phyloP scores from a whole-genome alignment of 2,113 vertebrate species.

The Takifugu bimaculatus region DNA sequence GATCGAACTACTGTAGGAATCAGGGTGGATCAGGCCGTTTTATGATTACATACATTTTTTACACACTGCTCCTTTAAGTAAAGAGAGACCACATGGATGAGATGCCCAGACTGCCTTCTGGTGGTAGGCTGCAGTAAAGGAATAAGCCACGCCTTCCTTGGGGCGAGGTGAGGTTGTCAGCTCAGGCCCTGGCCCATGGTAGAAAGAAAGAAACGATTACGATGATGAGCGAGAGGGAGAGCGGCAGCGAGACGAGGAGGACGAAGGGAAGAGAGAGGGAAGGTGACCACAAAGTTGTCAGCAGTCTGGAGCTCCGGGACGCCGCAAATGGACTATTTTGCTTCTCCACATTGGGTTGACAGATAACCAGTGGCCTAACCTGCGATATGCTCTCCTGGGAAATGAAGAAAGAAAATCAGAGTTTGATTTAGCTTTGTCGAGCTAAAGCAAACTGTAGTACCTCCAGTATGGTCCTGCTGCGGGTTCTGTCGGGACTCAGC shows the following conservation, averaged over 20 bases:
- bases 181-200: slow-evolving; percentile 60
- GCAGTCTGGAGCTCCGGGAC: slow-evolving; percentile 27
- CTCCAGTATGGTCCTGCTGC: slow-evolving; percentile 74
- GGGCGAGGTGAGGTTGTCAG: background rate
- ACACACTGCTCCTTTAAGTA: no score
- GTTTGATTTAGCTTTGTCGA: no score
- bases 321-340: slow-evolving; percentile 11
- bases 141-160: no score
- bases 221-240: slow-evolving; percentile 68
- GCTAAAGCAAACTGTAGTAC: slow-evolving; percentile 29
- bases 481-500: slow-evolving; percentile 70
- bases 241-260: slow-evolving; percentile 65
- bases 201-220: slow-evolving; percentile 66
- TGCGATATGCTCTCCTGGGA: slow-evolving; percentile 77
- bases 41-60: no score
- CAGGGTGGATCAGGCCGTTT: no score
- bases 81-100: no score
- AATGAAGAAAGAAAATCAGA: background rate
- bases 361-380: slow-evolving; percentile 75
- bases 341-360: slow-evolving; percentile 41
- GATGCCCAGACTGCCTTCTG: no score
- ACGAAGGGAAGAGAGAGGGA: slow-evolving; percentile 54
- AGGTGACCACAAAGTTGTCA: slow-evolving; percentile 40
- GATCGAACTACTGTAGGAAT: no score
- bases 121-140: no score